Base-by-base conservation (phyloP, 30 jellyfish, hydroid and myxozoan genomes). In the Nemopilema nomurai region DNA sequence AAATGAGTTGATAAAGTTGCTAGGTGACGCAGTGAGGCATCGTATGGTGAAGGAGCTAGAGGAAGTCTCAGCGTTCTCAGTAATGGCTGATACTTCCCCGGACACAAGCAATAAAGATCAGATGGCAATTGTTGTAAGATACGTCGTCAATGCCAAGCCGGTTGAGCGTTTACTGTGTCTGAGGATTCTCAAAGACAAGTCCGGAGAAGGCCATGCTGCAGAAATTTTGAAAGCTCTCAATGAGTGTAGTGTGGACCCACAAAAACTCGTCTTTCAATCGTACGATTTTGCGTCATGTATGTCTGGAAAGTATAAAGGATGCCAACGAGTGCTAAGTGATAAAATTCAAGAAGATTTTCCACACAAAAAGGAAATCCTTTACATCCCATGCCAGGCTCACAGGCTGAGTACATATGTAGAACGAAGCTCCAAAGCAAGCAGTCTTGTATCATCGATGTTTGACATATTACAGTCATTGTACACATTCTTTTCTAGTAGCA, bases 201-300 rank as follows among this genome's bases (percentile, higher is more conserved):
- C 85, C 31, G 85, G 78, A 51, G 78, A 75, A 49, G 85, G 85
- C 18, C 85, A 75, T 75, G 85, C 79, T 29, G 73, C 41, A 4
- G 85, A 18, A n/a, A 49, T 75, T 51, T 33, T 75, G 79, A 75
- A 75, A 75, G 85, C 85, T 75, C 74, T 29, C 75, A 29, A 75
- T 24, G 29, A 41, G 74, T 75, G 85, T 24, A 71, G 28, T 71
- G 71, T 71, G 8, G 82, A 32, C 82, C 19, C 25, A 8, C 69
- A 32, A 28, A 71, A 71, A 71, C 73, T 71, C 75, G 18, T 13
- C 25, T 71, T 71, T 28, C 82, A 71, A 71, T 71, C 85, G n/a
- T 75, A 33, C 49, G 85, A 75, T 51, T 75, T 75, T 31, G 74
- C 85, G 49, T 31, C 85, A 75, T n/a, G 75, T 24, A 28, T 75